Evolutionary conservation across 2,888 invertebrate genomes (phyloP), one percentile per base, ranked within the genome.

Genomic region (Leucoptera coffeella): DNA sequence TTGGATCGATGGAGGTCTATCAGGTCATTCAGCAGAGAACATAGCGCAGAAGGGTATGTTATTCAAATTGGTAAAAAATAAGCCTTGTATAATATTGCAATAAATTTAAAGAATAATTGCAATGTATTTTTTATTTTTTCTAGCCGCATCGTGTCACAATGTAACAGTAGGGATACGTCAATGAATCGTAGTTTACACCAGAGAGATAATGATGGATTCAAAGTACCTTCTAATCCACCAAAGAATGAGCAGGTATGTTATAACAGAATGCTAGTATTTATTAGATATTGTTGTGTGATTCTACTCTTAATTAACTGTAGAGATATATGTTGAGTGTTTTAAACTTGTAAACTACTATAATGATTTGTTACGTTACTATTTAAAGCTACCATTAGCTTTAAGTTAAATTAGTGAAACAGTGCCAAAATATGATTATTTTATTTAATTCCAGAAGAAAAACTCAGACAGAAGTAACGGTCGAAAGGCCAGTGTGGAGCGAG

Each of bases 21-120:
- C 31, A 45, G 69, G 20, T 69, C 67, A 12, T 71, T 57, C 28
- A 73, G 69, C 42, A 50, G 72, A 33, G 72, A 73, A 40, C 69
- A 67, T 25, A 73, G 72, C 32, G 49, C 56, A 29, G 73, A 73
- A 47, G 59, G 73, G 72, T 69, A 42, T 34, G 39, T 35, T 13
- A 9, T 17, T n/a, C n/a, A n/a, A n/a, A n/a, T n/a, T n/a, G n/a
- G n/a, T n/a, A n/a, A n/a, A n/a, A n/a, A n/a, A n/a, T n/a, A n/a
- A n/a, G n/a, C n/a, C n/a, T n/a, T n/a, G n/a, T n/a, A n/a, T n/a
- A n/a, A n/a, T n/a, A n/a, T n/a, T n/a, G n/a, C n/a, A n/a, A n/a
- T n/a, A n/a, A n/a, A n/a, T n/a, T n/a, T n/a, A 11, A 10, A 17
- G 6, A 17, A 17, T 17, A 17, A 17, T 17, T 8, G 7, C 10